These are phyloP conservation scores for Synodontis membranacea DNA, from an alignment of 2,113 vertebrate genomes.

Conservation along the genomic window DNA sequence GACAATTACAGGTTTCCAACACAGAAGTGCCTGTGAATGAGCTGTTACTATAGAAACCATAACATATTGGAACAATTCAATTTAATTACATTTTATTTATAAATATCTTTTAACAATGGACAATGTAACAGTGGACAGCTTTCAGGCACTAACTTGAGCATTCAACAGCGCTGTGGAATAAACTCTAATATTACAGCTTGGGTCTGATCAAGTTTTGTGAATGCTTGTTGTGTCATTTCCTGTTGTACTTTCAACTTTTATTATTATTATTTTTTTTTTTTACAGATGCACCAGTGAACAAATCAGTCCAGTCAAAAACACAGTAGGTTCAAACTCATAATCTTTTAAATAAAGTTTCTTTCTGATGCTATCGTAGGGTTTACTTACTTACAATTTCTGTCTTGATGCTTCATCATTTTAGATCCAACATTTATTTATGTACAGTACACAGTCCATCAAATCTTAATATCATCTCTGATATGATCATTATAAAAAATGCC, in stretches of 20 bases:
- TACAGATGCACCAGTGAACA: constrained; percentile 35
- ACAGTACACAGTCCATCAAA: not conserved
- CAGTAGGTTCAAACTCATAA: constrained; percentile 30
- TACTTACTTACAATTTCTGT: not conserved
- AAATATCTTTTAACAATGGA: too few species aligned
- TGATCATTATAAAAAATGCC: not conserved
- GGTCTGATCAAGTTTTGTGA: not conserved
- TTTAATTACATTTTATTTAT: too few species aligned
- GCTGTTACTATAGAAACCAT: not conserved
- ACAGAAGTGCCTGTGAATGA: too few species aligned
- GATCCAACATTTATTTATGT: not conserved
- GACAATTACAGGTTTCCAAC: not conserved
- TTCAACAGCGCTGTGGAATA: not conserved
- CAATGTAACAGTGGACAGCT: too few species aligned
- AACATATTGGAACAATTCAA: not conserved
- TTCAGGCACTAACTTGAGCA: too few species aligned
- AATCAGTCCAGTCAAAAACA: constrained; percentile 26
- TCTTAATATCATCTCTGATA: not conserved
- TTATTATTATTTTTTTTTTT: too few species aligned
- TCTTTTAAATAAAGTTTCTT: not conserved
- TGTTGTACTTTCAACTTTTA: not conserved
- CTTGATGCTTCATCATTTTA: not conserved
- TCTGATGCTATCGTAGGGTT: not conserved
- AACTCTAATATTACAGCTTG: not conserved
- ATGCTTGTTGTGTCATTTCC: not conserved